Conservation (phyloP, 2,888 invertebrate genomes). For the Clepsis dumicolana region DNA sequence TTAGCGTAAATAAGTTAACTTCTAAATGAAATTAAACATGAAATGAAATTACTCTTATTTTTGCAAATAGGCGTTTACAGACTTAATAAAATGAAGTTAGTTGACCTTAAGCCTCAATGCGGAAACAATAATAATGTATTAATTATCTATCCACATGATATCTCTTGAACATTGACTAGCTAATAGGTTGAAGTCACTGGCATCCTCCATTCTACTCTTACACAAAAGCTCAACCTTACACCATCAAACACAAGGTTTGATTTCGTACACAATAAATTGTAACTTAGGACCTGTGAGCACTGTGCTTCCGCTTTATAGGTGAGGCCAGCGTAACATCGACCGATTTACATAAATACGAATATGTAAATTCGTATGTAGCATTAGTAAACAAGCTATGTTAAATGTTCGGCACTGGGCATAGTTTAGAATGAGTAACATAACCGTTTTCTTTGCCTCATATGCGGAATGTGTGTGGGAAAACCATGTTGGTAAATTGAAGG, state of each 20-base stretch:
- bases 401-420: not conserved
- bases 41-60: too few species aligned
- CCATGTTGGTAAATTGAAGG: too few species aligned
- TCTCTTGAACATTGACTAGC: conserved; percentile 1
- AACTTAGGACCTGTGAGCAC: not conserved
- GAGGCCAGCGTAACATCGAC: conserved; percentile 6
- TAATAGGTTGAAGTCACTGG: not conserved
- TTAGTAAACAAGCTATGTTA: conserved; percentile 10
- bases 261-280: not conserved
- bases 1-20: too few species aligned
- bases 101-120: too few species aligned
- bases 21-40: too few species aligned
- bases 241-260: not conserved
- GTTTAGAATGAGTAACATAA: not conserved
- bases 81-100: too few species aligned
- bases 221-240: not conserved
- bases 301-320: not conserved
- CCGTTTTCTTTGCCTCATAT: not conserved
- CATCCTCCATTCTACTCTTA: not conserved
- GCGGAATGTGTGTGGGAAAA: not conserved
- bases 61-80: too few species aligned
- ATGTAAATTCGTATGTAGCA: conserved; percentile 18
- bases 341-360: conserved; percentile 29
- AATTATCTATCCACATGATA: not conserved
- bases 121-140: too few species aligned